A percentile compares a stretch with the other conserved stretches of the same genome.
These are phyloP conservation scores for Mystacornis crossleyi DNA, from an alignment of 2,113 vertebrate species.

Conservation along the genomic window DNA sequence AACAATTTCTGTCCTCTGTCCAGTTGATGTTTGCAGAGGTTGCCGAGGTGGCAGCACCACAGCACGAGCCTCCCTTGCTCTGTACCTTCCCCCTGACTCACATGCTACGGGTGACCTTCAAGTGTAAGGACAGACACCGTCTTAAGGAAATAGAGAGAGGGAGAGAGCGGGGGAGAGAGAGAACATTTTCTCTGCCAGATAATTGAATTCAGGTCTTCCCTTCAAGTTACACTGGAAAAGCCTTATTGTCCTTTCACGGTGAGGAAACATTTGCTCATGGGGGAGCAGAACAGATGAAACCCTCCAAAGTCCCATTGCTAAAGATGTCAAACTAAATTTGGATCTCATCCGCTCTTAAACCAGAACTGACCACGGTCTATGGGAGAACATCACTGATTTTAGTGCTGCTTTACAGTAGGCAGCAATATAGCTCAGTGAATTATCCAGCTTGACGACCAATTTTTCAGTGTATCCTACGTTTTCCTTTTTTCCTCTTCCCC, in stretches of 20 bases:
- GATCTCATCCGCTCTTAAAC: not conserved
- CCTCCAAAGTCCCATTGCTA: not conserved
- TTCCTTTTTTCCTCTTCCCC: not conserved
- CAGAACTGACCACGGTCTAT: not conserved
- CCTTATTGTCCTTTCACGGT: not conserved
- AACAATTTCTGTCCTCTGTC: not conserved
- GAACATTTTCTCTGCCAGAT: slow-evolving; percentile 39
- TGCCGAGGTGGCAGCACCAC: not conserved
- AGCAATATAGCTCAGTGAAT: not conserved
- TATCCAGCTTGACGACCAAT: not conserved
- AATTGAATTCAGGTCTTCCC: slow-evolving; percentile 39
- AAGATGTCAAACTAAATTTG: slow-evolving; percentile 14
- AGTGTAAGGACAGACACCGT: not conserved
- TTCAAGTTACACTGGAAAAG: slow-evolving; percentile 5
- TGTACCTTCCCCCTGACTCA: not conserved
- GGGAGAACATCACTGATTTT: not conserved
- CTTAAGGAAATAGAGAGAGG: not conserved
- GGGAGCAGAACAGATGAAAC: not conserved
- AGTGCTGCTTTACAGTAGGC: not conserved
- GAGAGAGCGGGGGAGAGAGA: not conserved
- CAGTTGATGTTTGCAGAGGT: slow-evolving; percentile 21
- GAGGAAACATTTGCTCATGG: not conserved
- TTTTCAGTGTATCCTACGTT: not conserved
- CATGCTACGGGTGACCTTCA: not conserved
- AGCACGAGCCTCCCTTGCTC: not conserved